Percentiles rank a stretch among this genome's conserved stretches.
Evolutionary conservation across 2,797 vertebrate species (phyloP).

Genomic region (Sarcophilus harrisii): DNA sequence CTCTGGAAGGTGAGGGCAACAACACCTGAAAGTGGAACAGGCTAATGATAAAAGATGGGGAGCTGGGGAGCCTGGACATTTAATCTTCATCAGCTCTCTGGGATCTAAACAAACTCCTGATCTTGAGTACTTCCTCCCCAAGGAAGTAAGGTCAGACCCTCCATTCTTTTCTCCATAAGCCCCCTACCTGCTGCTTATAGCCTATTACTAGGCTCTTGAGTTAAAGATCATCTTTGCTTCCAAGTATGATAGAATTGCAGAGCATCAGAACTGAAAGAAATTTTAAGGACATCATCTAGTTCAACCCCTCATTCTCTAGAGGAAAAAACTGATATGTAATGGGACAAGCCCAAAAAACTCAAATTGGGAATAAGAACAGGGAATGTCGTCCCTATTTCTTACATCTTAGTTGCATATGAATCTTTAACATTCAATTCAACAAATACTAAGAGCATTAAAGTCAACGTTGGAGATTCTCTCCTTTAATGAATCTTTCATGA

Average conservation of each 20-base stretch:
- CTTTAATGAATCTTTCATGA: neutral
- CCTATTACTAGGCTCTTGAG: neutral
- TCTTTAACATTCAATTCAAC: neutral
- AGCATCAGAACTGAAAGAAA: neutral
- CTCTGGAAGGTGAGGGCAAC: slow-evolving; percentile 94
- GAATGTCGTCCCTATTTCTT: neutral
- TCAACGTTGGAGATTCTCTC: neutral
- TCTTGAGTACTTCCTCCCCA: neutral
- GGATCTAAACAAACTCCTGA: neutral
- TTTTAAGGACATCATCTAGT: neutral
- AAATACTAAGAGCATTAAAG: neutral
- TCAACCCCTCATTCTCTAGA: neutral
- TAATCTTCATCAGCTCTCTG: neutral
- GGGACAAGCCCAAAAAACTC: neutral
- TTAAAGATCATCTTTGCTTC: neutral
- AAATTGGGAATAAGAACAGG: neutral
- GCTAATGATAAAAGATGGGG: neutral
- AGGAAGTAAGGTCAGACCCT: neutral
- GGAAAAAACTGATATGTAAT: neutral
- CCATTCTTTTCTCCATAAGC: neutral
- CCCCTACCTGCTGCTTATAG: neutral
- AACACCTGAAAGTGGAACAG: neutral
- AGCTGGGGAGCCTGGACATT: neutral
- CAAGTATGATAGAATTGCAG: neutral
- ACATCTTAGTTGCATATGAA: neutral